Evolutionary conservation across 2,888 invertebrate species (phyloP).

Genomic region (Andrena marginata): DNA sequence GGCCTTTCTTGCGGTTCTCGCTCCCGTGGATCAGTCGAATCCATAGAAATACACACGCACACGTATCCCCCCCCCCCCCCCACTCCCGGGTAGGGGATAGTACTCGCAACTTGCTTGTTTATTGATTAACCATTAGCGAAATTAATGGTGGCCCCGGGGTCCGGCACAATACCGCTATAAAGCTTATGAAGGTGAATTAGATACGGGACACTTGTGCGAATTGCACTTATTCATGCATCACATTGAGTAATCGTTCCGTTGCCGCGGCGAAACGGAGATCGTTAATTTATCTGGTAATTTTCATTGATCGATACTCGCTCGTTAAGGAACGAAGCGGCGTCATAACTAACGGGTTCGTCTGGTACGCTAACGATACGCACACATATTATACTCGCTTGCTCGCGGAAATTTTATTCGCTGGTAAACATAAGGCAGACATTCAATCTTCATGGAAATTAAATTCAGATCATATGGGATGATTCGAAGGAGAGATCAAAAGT

Average conservation of each 20-base stretch:
- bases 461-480: background rate
- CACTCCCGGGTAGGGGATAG: constrained; percentile 15
- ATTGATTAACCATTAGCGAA: constrained; percentile 83
- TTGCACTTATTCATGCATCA: constrained; percentile 48
- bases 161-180: constrained; percentile 67
- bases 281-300: constrained; percentile 30
- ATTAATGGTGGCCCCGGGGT: constrained; percentile 78
- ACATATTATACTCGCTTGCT: background rate
- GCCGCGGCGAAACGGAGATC: constrained; percentile 20
- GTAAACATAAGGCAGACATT: background rate
- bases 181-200: constrained; percentile 68
- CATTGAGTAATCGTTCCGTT: constrained; percentile 29
- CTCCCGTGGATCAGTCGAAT: constrained; percentile 48
- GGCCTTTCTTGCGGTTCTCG: constrained; percentile 44
- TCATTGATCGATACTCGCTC: constrained; percentile 19
- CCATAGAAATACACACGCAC: constrained; percentile 55
- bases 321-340: background rate
- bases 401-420: background rate
- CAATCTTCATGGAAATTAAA: background rate
- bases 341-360: constrained; percentile 3
- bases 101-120: constrained; percentile 75
- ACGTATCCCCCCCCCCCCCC: background rate
- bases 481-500: background rate
- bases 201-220: constrained; percentile 64
- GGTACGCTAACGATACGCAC: background rate